phyloP scores from a whole-genome alignment of 2,797 vertebrate species.

The Cercopithecus petaurista region DNA sequence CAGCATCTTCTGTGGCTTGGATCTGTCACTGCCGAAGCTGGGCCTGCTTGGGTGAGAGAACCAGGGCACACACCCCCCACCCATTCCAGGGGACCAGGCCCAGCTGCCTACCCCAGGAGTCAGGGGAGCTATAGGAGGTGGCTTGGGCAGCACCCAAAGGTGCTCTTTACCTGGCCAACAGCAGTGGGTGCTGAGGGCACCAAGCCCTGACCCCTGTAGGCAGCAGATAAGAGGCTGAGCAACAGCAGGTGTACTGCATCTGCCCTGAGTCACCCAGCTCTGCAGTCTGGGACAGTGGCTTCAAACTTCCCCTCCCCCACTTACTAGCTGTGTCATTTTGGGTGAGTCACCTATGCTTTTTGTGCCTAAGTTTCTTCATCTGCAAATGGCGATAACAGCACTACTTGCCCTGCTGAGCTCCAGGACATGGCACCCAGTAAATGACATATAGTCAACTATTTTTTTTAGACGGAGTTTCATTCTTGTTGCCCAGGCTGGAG shows the following conservation, averaged over 20 bases:
- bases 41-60: neutral
- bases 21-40: neutral
- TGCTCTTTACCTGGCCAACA: neutral
- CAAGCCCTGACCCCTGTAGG: neutral
- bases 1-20: conserved; percentile 1
- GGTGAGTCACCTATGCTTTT: neutral
- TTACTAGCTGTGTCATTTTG: neutral
- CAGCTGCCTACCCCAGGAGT: neutral
- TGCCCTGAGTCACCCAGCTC: neutral
- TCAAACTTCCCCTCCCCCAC: neutral
- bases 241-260: too few relatives aligned
- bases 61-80: neutral
- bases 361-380: neutral
- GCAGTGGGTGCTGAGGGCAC: neutral
- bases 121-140: neutral
- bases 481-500: neutral
- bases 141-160: neutral
- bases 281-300: neutral
- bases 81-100: neutral
- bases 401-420: neutral
- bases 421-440: neutral
- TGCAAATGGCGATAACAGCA: neutral
- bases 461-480: neutral
- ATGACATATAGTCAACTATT: neutral
- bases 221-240: neutral